These are phyloP conservation scores for Vollenhovia emeryi DNA, from an alignment of 1,140 invertebrate genomes.

Conservation along the genomic window DNA sequence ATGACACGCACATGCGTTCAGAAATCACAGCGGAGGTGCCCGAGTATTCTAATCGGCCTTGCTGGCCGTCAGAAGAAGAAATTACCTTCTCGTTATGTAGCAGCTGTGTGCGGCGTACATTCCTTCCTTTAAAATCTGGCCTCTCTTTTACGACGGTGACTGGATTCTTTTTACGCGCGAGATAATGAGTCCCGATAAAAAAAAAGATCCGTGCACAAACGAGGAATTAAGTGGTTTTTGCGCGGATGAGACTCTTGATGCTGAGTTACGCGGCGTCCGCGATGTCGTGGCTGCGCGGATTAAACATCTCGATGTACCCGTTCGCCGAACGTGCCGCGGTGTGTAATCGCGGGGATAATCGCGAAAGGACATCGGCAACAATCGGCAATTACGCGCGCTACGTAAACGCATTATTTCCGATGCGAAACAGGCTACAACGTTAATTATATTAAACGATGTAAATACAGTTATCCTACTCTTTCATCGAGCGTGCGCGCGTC, in stretches of 20 bases:
- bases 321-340: not conserved
- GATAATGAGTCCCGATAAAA: constrained; percentile 9
- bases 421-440: not conserved
- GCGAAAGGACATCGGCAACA: not conserved
- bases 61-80: not conserved
- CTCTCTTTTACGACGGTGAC: not conserved
- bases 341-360: not conserved
- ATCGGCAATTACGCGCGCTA: not conserved
- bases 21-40: not conserved
- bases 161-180: not conserved
- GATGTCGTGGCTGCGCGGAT: not conserved
- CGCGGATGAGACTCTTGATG: not conserved
- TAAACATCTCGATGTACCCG: not conserved
- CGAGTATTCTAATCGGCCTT: not conserved
- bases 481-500: not conserved
- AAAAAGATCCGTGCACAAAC: not conserved
- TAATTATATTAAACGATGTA: constrained; percentile 15
- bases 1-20: not conserved
- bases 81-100: not conserved
- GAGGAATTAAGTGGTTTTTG: not conserved
- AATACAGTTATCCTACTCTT: not conserved
- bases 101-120: not conserved
- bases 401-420: not conserved
- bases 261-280: not conserved
- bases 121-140: constrained; percentile 2